Conservation (phyloP, 2,888 invertebrate genomes). For the Caenorhabditis afra region DNA sequence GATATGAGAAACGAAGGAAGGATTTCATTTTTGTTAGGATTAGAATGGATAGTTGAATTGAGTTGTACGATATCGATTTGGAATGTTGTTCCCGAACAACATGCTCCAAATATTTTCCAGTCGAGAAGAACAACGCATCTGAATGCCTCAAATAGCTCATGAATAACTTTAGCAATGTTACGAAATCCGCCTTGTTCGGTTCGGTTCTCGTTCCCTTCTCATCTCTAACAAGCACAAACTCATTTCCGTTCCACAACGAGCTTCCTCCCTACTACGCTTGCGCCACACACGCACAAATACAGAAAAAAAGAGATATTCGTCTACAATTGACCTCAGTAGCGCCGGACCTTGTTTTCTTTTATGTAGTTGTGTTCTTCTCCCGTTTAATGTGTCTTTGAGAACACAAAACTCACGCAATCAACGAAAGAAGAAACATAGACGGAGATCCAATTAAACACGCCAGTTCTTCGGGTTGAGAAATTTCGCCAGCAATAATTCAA, state of each 20-base stretch:
- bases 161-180: slow-evolving; percentile 9
- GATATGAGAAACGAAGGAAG: too few relatives aligned
- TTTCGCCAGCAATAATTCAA: slow-evolving; percentile 40
- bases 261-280: too few relatives aligned
- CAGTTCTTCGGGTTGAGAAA: slow-evolving; percentile 57
- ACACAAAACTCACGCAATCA: slow-evolving; percentile 54
- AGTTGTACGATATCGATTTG: too few relatives aligned
- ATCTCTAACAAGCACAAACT: not conserved
- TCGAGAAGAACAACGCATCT: too few relatives aligned
- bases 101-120: too few relatives aligned
- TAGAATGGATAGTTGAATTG: too few relatives aligned
- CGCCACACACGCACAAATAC: too few relatives aligned
- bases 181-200: slow-evolving; percentile 1
- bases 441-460: slow-evolving; percentile 45
- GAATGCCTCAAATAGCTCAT: not conserved
- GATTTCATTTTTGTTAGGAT: too few relatives aligned
- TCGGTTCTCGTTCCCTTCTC: not conserved
- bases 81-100: too few relatives aligned
- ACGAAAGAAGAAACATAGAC: slow-evolving; percentile 60
- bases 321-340: slow-evolving; percentile 2
- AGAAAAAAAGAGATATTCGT: not conserved
- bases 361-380: too few relatives aligned
- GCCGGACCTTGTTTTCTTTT: too few relatives aligned
- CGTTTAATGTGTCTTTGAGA: too few relatives aligned
- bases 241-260: not conserved